Percentiles rank a stretch among this genome's conserved stretches.
These are phyloP conservation scores for Endotricha flammealis DNA, from an alignment of 2,888 invertebrate genomes.

Conservation along the genomic window DNA sequence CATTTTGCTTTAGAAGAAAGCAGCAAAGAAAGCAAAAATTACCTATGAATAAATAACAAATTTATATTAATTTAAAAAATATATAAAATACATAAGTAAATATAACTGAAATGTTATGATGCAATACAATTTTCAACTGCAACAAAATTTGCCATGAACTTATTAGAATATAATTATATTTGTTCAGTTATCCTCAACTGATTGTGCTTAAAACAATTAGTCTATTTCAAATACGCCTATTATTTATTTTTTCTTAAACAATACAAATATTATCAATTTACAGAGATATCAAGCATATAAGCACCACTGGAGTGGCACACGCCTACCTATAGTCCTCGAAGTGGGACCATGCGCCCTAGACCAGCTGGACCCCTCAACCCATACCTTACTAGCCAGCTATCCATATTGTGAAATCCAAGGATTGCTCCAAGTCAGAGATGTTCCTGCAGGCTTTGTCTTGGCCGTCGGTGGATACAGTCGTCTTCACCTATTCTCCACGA, in stretches of 20 bases:
- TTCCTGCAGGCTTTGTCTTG: constrained; percentile 94
- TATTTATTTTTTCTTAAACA: neutral
- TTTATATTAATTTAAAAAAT: no score
- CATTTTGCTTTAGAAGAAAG: no score
- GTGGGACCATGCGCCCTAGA: constrained; percentile 95
- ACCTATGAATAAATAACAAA: no score
- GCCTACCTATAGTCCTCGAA: constrained; percentile 92
- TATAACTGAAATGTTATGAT: no score
- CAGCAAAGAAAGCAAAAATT: no score
- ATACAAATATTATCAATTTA: constrained; percentile 10
- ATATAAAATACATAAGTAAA: no score
- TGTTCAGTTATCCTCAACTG: no score
- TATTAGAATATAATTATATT: no score
- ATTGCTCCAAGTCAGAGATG: constrained; percentile 86
- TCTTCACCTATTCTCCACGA: constrained; percentile 91
- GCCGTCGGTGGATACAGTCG: constrained; percentile 95
- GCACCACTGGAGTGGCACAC: constrained; percentile 97
- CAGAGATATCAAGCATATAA: constrained; percentile 94
- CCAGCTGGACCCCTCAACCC: constrained; percentile 93
- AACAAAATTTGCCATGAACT: no score
- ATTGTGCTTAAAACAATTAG: no score
- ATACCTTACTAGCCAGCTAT: constrained; percentile 83
- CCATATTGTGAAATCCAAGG: constrained; percentile 70
- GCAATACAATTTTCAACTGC: no score
- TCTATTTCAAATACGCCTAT: no score